Evolutionary conservation across 2,113 vertebrate species (phyloP).

Genomic region (Microtus pennsylvanicus): DNA sequence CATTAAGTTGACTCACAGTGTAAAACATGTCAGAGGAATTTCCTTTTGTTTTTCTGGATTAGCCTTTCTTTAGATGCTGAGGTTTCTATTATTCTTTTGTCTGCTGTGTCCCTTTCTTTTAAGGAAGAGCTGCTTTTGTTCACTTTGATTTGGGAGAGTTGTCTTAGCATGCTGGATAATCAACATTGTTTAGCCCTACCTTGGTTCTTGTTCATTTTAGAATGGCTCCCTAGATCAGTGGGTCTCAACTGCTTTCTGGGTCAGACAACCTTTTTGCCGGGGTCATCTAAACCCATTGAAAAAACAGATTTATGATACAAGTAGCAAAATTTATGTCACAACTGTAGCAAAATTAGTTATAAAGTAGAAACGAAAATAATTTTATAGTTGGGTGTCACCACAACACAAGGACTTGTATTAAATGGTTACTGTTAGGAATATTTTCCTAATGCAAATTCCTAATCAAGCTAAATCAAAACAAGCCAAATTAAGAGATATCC

Average conservation of each 20-base stretch:
- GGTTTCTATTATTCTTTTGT: conserved; percentile 9
- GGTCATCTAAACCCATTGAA: background rate
- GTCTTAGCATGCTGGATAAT: background rate
- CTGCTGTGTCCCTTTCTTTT: background rate
- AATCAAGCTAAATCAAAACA: too few relatives aligned
- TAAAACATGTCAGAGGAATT: background rate
- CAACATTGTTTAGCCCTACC: background rate
- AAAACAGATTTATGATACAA: background rate
- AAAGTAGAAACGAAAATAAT: background rate
- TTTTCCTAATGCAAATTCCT: too few relatives aligned
- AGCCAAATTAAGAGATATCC: too few relatives aligned
- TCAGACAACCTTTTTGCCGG: background rate
- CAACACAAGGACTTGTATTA: background rate
- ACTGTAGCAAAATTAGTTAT: background rate
- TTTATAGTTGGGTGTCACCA: background rate
- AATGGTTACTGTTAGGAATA: background rate
- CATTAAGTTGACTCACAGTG: conserved; percentile 69
- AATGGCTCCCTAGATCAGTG: background rate
- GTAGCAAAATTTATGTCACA: background rate
- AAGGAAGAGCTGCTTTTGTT: conserved; percentile 17
- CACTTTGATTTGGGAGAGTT: conserved; percentile 1
- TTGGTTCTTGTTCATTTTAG: background rate
- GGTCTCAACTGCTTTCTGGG: background rate
- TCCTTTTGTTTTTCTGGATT: too few relatives aligned
- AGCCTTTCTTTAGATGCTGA: too few relatives aligned